Base-by-base conservation (phyloP, 2,888 invertebrate genomes). In the Lasioglossum zephyrum region DNA sequence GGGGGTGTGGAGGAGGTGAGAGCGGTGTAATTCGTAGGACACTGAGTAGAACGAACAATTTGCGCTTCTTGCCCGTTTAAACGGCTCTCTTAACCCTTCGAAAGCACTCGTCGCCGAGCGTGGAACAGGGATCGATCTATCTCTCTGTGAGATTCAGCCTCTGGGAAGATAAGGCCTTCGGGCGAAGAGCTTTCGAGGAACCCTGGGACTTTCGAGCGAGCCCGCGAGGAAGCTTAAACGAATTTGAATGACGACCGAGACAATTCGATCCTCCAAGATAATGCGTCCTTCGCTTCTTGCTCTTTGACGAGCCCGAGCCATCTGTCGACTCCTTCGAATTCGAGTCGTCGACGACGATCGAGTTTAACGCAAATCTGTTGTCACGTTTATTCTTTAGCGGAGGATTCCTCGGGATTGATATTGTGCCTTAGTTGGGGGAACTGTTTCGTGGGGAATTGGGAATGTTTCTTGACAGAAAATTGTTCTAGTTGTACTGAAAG, bases 181-280 rank as follows among this genome's bases (percentile, higher is more conserved):
- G 16, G 18, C 31, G 79, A 53, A 76, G 53, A 60, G 63, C 39
- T 75, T 83, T 70, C 74, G 57, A 81, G 80, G 70, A 78, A 79
- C 49, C 74, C 60, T 39, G 49, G 73, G 84, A 31, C 63, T 63
- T 63, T 63, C 31, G 8, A 31, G 63, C 63, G 18, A 77, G 77
- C 63, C 44, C 75, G 44, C 31, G 63, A 8, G 63, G 63, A 8
- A 75, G 70, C 84, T 90, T 88, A 88, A 88, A 88, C 88, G 88
- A 90, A 89, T 63, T 63, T 89, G 85, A 90, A 88, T 85, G 90
- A 87, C 87, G 88, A 88, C 63, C 63, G 63, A 63, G 63, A 63
- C 63, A 31, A 63, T 63, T 63, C 31, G 63, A 63, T 63, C 63
- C 63, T 63, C 82, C 86, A 82, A 77, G 79, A 89, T 86, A 84